phyloP scores from a whole-genome alignment of 2,113 vertebrate genomes.

The Chiloscyllium plagiosum region DNA sequence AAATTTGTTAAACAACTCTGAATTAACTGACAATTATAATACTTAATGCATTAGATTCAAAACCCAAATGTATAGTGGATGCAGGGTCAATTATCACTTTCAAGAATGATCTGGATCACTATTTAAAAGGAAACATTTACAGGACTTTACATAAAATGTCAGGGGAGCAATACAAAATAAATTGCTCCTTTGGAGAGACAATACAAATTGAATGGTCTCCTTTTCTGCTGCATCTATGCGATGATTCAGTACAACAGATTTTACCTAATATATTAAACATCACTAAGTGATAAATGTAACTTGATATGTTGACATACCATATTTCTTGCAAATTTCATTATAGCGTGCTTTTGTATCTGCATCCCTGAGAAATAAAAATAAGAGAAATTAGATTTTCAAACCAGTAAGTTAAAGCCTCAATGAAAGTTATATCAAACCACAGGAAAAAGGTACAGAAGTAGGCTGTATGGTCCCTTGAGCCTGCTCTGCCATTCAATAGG shows the following conservation, averaged over 20 bases:
- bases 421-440: background rate
- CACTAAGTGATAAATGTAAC: background rate
- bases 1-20: background rate
- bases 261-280: background rate
- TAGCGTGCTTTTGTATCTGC: conserved; percentile 63
- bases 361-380: conserved; percentile 57
- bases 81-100: background rate
- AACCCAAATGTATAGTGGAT: background rate
- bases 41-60: background rate
- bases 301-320: conserved; percentile 58
- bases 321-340: conserved; percentile 80
- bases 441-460: too few species aligned
- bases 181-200: background rate
- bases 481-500: too few species aligned
- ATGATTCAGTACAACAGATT: background rate
- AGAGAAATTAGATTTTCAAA: conserved; percentile 28
- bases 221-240: background rate
- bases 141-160: background rate
- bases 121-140: background rate
- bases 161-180: background rate
- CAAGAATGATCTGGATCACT: background rate
- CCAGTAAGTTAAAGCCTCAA: background rate
- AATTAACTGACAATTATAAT: conserved; percentile 42
- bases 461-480: too few species aligned
- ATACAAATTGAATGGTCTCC: too few species aligned